phyloP scores from a whole-genome alignment of 2,888 invertebrate species.

The Lithophane socia region DNA sequence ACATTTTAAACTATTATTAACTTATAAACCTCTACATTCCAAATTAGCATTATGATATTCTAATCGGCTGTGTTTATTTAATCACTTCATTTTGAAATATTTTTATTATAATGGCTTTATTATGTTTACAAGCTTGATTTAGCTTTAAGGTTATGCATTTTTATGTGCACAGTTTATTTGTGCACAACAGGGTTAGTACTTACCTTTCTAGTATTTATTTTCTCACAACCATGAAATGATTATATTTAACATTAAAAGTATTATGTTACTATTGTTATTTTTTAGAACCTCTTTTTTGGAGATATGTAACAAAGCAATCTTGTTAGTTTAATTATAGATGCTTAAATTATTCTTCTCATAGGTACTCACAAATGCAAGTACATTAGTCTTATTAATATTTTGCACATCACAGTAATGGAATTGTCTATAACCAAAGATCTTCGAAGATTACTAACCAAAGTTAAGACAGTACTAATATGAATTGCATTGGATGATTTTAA shows the following conservation, averaged over 20 bases:
- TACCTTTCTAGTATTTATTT: slow-evolving; percentile 60
- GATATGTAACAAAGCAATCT: slow-evolving; percentile 62
- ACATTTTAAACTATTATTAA: slow-evolving; percentile 70
- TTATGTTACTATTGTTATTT: slow-evolving; percentile 63
- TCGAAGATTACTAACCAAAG: slow-evolving; percentile 74
- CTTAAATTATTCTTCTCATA: slow-evolving; percentile 53
- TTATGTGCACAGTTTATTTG: slow-evolving; percentile 57
- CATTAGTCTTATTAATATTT: slow-evolving; percentile 58
- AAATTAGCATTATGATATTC: slow-evolving; percentile 79
- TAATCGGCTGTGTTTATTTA: slow-evolving; percentile 83
- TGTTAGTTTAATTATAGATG: slow-evolving; percentile 60
- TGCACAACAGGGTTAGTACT: slow-evolving; percentile 63
- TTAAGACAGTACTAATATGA: slow-evolving; percentile 62
- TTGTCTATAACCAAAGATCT: slow-evolving; percentile 76
- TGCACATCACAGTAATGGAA: slow-evolving; percentile 70
- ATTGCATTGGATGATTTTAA: slow-evolving; percentile 65
- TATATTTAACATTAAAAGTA: slow-evolving; percentile 56
- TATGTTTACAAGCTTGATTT: slow-evolving; percentile 60
- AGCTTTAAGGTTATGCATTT: slow-evolving; percentile 57
- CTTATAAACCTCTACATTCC: slow-evolving; percentile 85
- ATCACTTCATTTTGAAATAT: slow-evolving; percentile 63
- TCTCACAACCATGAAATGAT: slow-evolving; percentile 49
- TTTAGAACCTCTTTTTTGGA: slow-evolving; percentile 63
- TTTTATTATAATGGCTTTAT: slow-evolving; percentile 65
- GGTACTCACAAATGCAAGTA: slow-evolving; percentile 60